Evolutionary conservation across 1,140 invertebrate genomes (phyloP).

Genomic region (Araneus ventricosus): DNA sequence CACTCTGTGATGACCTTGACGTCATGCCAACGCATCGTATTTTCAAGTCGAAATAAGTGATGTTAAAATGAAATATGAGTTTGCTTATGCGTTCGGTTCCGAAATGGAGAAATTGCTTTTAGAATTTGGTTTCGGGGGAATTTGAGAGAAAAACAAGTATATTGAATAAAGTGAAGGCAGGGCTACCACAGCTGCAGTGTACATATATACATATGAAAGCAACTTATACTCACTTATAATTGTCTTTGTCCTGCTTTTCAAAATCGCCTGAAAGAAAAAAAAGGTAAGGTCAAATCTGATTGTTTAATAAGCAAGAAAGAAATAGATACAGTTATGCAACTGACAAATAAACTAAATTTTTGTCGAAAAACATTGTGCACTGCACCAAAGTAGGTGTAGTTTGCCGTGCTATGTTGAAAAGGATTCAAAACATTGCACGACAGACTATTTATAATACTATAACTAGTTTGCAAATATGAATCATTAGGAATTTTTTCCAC

Average conservation of each 20-base stretch:
- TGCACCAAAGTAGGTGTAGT: too few relatives aligned
- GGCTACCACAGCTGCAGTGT: background rate
- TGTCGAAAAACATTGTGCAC: too few relatives aligned
- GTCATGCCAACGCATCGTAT: conserved; percentile 38
- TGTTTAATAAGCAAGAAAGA: too few relatives aligned
- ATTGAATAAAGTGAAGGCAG: background rate
- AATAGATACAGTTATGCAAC: too few relatives aligned
- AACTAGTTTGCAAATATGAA: too few relatives aligned
- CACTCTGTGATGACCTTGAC: conserved; percentile 36
- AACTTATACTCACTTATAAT: conserved; percentile 17
- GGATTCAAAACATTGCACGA: too few relatives aligned
- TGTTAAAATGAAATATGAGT: conserved; percentile 62
- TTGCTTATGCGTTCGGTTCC: background rate
- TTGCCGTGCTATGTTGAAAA: too few relatives aligned
- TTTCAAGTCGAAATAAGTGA: conserved; percentile 6
- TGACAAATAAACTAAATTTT: too few relatives aligned
- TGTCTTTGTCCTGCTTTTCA: background rate
- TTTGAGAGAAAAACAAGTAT: conserved; percentile 5
- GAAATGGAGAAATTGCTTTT: conserved; percentile 2
- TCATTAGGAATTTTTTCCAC: too few relatives aligned
- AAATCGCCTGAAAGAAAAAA: conserved; percentile 5
- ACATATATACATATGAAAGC: background rate
- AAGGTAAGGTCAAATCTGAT: background rate
- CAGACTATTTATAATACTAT: too few relatives aligned
- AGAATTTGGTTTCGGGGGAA: background rate